Percentiles rank a stretch among this genome's conserved stretches.
Evolutionary conservation across 1,140 invertebrate genomes (phyloP).

Genomic region (Cylas formicarius): DNA sequence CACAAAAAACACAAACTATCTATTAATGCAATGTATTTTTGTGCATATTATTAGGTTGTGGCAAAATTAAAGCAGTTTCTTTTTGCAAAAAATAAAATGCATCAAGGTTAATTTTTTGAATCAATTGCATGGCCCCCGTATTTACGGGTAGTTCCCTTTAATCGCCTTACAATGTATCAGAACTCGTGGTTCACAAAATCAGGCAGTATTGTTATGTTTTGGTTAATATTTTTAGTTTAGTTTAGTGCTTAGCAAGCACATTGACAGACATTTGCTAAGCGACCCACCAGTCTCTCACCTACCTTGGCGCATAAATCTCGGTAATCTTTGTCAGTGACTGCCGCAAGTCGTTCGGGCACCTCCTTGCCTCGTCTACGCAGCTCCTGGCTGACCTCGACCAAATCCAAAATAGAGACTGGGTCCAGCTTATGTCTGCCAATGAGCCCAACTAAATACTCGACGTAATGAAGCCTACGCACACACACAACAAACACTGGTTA

Average conservation of each 20-base stretch:
- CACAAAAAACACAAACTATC: constrained; percentile 1
- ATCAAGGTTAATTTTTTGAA: no score
- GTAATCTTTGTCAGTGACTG: constrained; percentile 62
- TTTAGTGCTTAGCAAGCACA: neutral
- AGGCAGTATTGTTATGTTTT: neutral
- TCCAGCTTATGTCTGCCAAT: constrained; percentile 77
- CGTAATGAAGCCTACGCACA: constrained; percentile 76
- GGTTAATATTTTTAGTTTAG: neutral
- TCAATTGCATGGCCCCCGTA: neutral
- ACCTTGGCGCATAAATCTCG: constrained; percentile 64
- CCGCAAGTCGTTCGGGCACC: constrained; percentile 60
- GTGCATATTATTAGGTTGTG: constrained; percentile 1
- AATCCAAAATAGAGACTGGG: constrained; percentile 79
- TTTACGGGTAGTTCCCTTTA: neutral
- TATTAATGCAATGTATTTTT: constrained; percentile 4
- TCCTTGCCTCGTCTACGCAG: constrained; percentile 71
- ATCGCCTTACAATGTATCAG: neutral
- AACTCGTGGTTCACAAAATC: neutral
- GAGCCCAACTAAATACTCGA: constrained; percentile 86
- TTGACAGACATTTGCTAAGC: constrained; percentile 21
- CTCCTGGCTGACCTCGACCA: constrained; percentile 78
- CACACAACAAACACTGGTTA: constrained; percentile 25
- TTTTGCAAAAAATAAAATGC: neutral
- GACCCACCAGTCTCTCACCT: constrained; percentile 31
- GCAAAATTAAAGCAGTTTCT: neutral